These are phyloP conservation scores for Orthosia incerta DNA, from an alignment of 2,888 invertebrate genomes.

Conservation along the genomic window DNA sequence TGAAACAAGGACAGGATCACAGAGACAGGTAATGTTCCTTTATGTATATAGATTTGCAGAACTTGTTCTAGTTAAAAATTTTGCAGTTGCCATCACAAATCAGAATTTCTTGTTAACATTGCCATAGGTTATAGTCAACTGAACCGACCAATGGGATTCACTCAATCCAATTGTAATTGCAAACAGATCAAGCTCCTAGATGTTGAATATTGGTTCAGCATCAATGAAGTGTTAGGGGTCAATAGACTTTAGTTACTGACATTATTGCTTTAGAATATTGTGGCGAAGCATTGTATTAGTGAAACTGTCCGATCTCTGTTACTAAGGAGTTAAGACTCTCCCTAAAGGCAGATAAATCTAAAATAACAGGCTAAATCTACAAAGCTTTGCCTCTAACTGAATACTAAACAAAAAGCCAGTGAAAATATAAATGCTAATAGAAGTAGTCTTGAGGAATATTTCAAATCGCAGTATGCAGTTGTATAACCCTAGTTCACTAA, in stretches of 20 bases:
- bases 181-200: conserved; percentile 25
- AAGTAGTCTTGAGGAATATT: neutral
- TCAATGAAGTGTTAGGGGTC: conserved; percentile 51
- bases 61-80: too few species aligned
- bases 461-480: too few species aligned
- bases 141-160: neutral
- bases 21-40: too few species aligned
- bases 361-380: too few species aligned
- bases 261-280: conserved; percentile 24
- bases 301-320: neutral
- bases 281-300: conserved; percentile 15
- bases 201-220: conserved; percentile 32
- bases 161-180: conserved; percentile 28
- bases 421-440: neutral
- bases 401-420: neutral
- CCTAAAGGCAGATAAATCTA: neutral
- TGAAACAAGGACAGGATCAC: too few species aligned
- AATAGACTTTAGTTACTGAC: conserved; percentile 17
- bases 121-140: neutral
- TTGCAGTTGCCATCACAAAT: neutral
- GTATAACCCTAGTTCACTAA: neutral
- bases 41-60: too few species aligned
- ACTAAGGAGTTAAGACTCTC: neutral
- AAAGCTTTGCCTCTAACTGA: neutral
- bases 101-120: neutral